Percentiles rank a stretch among this genome's conserved stretches.
Evolutionary conservation across 2,888 invertebrate genomes (phyloP).

Genomic region (Watsonalla cultraria): DNA sequence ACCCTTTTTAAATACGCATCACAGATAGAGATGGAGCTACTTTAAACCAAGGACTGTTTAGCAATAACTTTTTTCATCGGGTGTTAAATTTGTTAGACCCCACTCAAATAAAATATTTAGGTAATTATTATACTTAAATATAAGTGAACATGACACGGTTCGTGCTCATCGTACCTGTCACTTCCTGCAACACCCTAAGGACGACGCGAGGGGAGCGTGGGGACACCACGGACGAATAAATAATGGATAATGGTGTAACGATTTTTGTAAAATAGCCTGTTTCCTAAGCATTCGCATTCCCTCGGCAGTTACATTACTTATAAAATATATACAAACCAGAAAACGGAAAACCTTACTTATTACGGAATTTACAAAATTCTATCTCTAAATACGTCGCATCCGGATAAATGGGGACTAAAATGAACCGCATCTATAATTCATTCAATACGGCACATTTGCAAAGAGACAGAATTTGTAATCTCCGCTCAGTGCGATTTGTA

Average conservation of each 20-base stretch:
- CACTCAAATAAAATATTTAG: background rate
- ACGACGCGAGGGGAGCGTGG: background rate
- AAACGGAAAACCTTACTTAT: background rate
- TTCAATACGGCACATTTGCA: background rate
- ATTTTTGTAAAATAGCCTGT: background rate
- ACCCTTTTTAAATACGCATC: too few relatives aligned
- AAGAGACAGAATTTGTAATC: background rate
- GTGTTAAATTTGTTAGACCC: too few relatives aligned
- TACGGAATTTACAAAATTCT: background rate
- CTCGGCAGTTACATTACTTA: background rate
- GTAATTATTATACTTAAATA: too few relatives aligned
- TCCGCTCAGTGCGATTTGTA: background rate
- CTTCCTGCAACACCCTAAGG: background rate
- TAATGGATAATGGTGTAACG: background rate
- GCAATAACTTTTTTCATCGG: too few relatives aligned
- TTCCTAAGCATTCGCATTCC: too few relatives aligned
- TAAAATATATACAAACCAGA: background rate
- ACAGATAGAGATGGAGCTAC: too few relatives aligned
- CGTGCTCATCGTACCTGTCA: background rate
- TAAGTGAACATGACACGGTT: slow-evolving; percentile 6
- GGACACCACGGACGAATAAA: background rate
- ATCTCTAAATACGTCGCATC: background rate
- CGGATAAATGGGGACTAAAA: background rate
- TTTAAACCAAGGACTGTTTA: too few relatives aligned
- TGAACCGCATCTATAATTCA: background rate